Percentiles rank a stretch among this genome's conserved stretches.
These are phyloP conservation scores for Stegodyphus dumicola DNA, from an alignment of 1,140 invertebrate species.

Conservation along the genomic window DNA sequence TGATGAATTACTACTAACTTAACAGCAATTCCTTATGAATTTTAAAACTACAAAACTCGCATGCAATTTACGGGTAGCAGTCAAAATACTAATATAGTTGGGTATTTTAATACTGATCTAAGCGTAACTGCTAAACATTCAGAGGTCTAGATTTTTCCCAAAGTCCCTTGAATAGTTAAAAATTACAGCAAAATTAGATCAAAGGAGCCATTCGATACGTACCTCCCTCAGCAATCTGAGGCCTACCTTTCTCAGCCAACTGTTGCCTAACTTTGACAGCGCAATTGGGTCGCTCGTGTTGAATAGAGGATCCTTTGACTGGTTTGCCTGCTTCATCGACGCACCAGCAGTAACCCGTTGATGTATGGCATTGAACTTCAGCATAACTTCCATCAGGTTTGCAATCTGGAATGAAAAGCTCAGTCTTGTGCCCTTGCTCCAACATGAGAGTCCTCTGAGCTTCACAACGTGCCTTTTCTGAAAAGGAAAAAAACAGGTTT, in stretches of 20 bases:
- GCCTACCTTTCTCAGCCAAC: slow-evolving; percentile 6
- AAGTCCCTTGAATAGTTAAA: too few relatives aligned
- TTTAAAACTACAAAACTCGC: too few relatives aligned
- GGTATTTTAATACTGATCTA: too few relatives aligned
- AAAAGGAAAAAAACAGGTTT: background rate
- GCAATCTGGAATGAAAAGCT: slow-evolving; percentile 75
- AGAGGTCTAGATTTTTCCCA: too few relatives aligned
- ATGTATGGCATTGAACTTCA: slow-evolving; percentile 83
- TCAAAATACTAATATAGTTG: too few relatives aligned
- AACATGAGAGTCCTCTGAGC: slow-evolving; percentile 56
- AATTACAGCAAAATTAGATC: background rate
- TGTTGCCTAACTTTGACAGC: slow-evolving; percentile 2
- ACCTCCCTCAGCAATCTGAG: background rate
- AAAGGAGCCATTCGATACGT: too few relatives aligned
- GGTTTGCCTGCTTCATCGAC: slow-evolving; percentile 83
- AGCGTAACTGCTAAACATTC: too few relatives aligned
- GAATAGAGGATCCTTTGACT: slow-evolving; percentile 78
- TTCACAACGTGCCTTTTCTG: slow-evolving; percentile 47
- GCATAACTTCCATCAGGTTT: slow-evolving; percentile 83
- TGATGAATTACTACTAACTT: too few relatives aligned
- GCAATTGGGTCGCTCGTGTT: slow-evolving; percentile 77
- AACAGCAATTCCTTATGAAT: too few relatives aligned
- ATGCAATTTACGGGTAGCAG: too few relatives aligned
- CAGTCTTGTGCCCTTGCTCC: slow-evolving; percentile 62
- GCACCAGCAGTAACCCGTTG: slow-evolving; percentile 85